Evolutionary conservation across 2,113 vertebrate species (phyloP), one percentile per base, ranked within the genome.

Genomic region (Microtus pennsylvanicus): DNA sequence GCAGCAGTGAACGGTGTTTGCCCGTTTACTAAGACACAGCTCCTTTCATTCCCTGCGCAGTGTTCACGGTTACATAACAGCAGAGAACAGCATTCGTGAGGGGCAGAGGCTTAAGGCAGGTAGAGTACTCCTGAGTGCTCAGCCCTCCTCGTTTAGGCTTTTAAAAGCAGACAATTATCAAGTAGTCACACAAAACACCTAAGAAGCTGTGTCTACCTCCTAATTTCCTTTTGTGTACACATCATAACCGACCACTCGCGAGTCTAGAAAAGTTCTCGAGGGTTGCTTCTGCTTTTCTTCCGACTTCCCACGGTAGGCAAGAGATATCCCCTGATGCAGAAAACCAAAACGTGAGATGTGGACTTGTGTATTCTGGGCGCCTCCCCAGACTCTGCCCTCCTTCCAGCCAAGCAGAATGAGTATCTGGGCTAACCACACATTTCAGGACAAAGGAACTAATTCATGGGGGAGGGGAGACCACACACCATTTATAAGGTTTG

Each of bases 381-480:
- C 90, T 97, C 97, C 96, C 97, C 96, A 80, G 92, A 96, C 58
- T 70, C 94, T 94, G 97, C 94, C 96, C 96, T 96, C 96, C 97
- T 76, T 91, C 97, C 93, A 97, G 97, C 95, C 95, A 78, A 97
- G 96, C 96, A 97, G 97, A 98, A 97, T 97, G 98, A 98, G 65
- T 97, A 98, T 98, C 98, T 98, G 97, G 95, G 96, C 98, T 98
- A 98, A 97, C 96, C 95, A 97, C 97, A 98, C 96, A 97, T 98
- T 98, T 97, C 92, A 90, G 97, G 83, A 98, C 98, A 99, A 98
- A 98, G 98, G 96, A 96, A 61, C 92, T 97, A 97, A 98, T 98
- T 98, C 97, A 98, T 97, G 91, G n/a, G n/a, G 92, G 97, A 97
- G 95, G 96, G 97, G 98, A 97, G 82, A 94, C 63, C 97, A 98